A percentile compares a stretch with the other conserved stretches of the same genome.
phyloP scores from a whole-genome alignment of 2,113 vertebrate genomes.

The Odobenus rosmarus region DNA sequence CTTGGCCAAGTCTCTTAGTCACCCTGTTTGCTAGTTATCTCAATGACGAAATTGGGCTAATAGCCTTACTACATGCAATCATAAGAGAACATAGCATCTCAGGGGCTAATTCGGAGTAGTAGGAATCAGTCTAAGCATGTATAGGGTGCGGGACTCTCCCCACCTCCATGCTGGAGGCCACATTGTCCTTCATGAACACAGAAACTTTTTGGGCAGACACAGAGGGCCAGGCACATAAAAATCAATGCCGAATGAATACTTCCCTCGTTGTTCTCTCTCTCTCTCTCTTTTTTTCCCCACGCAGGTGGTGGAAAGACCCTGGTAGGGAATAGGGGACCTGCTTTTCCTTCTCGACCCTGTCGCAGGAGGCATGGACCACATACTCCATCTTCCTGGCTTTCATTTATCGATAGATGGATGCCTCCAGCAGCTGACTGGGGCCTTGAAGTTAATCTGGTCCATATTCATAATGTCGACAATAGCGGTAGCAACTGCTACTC shows the following conservation, averaged over 20 bases:
- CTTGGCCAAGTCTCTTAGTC: background rate
- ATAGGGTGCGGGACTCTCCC: background rate
- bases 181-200: background rate
- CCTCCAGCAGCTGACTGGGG: background rate
- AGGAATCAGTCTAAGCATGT: background rate
- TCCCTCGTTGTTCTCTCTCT: background rate
- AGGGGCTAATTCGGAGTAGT: background rate
- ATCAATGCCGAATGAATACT: background rate
- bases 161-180: background rate
- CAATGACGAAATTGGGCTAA: background rate
- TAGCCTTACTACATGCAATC: background rate
- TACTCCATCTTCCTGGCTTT: background rate
- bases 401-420: background rate
- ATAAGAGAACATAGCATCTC: background rate
- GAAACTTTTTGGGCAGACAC: background rate
- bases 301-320: background rate
- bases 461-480: background rate
- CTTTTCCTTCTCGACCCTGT: background rate
- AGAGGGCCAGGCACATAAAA: background rate
- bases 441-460: background rate
- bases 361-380: background rate
- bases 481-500: background rate
- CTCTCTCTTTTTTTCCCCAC: background rate
- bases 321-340: background rate
- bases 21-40: background rate